A percentile compares a stretch with the other conserved stretches of the same genome.
Conservation (phyloP, 2,113 vertebrate species). For the Climacteris rufus region DNA sequence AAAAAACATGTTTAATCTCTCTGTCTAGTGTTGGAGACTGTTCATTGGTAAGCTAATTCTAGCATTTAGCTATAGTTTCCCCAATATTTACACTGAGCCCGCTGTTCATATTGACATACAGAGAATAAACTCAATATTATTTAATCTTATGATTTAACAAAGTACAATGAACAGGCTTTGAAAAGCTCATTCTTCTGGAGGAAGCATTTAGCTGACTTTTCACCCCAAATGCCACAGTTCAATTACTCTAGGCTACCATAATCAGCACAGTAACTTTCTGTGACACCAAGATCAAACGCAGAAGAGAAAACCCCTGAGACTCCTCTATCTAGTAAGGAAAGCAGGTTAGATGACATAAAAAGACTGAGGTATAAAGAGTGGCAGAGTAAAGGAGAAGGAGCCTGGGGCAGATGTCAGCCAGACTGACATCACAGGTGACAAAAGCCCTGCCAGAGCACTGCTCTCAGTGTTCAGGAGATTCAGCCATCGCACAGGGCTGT, state of each 20-base stretch:
- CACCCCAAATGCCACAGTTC: neutral
- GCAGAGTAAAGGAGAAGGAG: neutral
- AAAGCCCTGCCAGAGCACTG: neutral
- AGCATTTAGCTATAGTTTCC: neutral
- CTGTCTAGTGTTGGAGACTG: neutral
- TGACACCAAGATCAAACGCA: neutral
- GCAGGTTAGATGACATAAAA: neutral
- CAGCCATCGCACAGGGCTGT: accelerated
- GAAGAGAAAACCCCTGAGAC: neutral
- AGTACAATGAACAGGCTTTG: neutral
- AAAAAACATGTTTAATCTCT: neutral
- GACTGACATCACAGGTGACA: neutral
- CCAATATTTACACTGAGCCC: neutral
- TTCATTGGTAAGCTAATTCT: neutral
- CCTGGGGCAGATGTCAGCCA: neutral
- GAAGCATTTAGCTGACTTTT: neutral
- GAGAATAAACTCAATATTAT: neutral
- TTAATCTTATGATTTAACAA: neutral
- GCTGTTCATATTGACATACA: neutral
- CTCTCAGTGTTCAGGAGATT: neutral
- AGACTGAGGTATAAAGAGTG: neutral
- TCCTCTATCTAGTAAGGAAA: neutral
- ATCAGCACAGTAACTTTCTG: neutral
- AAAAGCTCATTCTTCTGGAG: neutral
- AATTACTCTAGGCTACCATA: neutral